Base-by-base conservation (phyloP, 2,888 invertebrate species). In the Cylloceria caligata region DNA sequence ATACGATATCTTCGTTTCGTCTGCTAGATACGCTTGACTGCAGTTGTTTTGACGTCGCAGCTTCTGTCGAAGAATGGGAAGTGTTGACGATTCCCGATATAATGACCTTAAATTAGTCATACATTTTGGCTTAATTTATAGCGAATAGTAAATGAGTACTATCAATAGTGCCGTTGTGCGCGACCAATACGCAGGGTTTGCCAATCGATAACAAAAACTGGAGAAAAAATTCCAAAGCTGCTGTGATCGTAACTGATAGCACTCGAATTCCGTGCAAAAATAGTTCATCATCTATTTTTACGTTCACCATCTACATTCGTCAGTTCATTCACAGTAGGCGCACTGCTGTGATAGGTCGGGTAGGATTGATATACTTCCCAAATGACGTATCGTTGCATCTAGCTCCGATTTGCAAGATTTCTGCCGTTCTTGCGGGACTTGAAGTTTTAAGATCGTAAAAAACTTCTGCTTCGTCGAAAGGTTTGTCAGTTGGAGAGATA, bases 321-420 rank as follows among this genome's bases (percentile, higher is more conserved):
- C 5, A 83, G 42, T 9, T 82, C 83, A 24, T 73, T 73, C 7
- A 72, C 82, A n/a, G 69, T 76, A 13, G 69, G 78, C 13, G 86
- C 83, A 49, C 39, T 4, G 7, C 74, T 11, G 81, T 62, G 52
- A 84, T 79, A 27, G 62, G 57, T 69, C 57, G 21, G 2, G 60
- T 79, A 5, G 85, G 83, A 3, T 74, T 81, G 4, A 83, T 39
- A 36, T 84, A 86, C 3, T 45, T 55, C 7, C 72, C 42, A 67
- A 84, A 86, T 16, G 68, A 21, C 11, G 47, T 16, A n/a, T 49
- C 45, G 11, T 52, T 34, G 45, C 47, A 83, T 62, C 45, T 27
- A 19, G 82, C 83, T 11, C 78, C 81, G 55, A 85, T 83, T 69
- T 85, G 84, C 11, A 84, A 67, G 45, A 86, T 83, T 30, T 30